Evolutionary conservation across 2,888 invertebrate genomes (phyloP), one percentile per base, ranked within the genome.

Genomic region (Pollenia griseotomentosa): DNA sequence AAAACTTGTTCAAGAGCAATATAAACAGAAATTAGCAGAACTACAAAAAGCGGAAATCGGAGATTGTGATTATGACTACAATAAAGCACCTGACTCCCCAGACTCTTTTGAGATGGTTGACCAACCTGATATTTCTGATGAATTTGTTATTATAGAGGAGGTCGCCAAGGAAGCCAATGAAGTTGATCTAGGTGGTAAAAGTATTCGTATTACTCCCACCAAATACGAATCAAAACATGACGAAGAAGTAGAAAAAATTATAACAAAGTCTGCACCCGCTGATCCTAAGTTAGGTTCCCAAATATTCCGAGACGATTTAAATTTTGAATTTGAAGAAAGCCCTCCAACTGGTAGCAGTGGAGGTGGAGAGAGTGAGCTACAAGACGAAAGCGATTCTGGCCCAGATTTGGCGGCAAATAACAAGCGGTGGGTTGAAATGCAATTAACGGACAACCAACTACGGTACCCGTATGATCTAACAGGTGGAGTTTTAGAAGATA

Each of bases 401-500:
- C 96, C 96, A 92, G 97, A 94, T 93, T 94, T 94, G 93, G 95
- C 95, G 51, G 96, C 96, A 91, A 96, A 96, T 2, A 96, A 97
- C 81, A 97, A 97, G 90, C 96, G 97, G 83, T 98, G 98, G 98
- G 96, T 97, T 77, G 97, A 97, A 93, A 97, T 97, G 96, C 97
- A 98, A 89, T 96, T 96, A 89, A 94, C 96, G 63, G 95, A 93
- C 83, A 90, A 91, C 9, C 95, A 95, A 74, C 94, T 95, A 85
- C 95, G 95, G 0, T 96, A 96, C 90, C 96, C 96, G 82, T 96
- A 97, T 92, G 97, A 97, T 88, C 96, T 97, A 88, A 97, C 97
- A 90, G 94, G 97, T 85, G 96, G 97, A 16, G 96, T 97, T 6
- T 93, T 98, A 57, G 98, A 98, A 94, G 98, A 98, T 90, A 98